Conservation (phyloP, 2,888 invertebrate genomes). For the Hyppa rectilinea region DNA sequence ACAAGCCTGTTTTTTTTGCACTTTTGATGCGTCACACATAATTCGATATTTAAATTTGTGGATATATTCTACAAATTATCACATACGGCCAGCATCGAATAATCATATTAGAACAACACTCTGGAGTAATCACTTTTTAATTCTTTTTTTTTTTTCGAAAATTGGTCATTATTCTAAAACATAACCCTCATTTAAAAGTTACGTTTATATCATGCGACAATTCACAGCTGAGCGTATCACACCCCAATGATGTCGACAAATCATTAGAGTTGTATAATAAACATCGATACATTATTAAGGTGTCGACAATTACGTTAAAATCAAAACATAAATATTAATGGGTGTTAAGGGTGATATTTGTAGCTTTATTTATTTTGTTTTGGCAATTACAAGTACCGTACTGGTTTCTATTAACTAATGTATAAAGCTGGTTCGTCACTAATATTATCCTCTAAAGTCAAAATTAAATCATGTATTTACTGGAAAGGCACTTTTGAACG, state of each 20-base stretch:
- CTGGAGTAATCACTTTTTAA: conserved; percentile 28
- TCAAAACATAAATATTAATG: conserved; percentile 50
- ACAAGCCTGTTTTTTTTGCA: background rate
- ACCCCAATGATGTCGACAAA: conserved; percentile 28
- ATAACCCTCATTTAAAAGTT: background rate
- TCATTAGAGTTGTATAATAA: conserved; percentile 61
- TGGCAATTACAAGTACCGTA: background rate
- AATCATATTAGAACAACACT: conserved; percentile 29
- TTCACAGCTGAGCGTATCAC: conserved; percentile 14
- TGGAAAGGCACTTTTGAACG: no score
- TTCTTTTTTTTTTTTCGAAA: background rate
- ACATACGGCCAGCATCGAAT: background rate
- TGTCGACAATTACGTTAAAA: conserved; percentile 41
- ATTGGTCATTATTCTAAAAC: conserved; percentile 9
- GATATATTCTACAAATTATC: background rate
- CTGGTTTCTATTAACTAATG: background rate
- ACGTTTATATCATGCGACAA: conserved; percentile 23
- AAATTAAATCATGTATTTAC: no score
- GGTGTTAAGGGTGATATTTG: conserved; percentile 32
- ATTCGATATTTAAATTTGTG: no score
- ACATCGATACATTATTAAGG: conserved; percentile 53
- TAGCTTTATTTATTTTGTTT: conserved; percentile 37
- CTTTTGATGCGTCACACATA: no score
- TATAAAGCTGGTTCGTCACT: background rate
- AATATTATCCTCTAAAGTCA: background rate